Conservation (phyloP, 2,797 vertebrate genomes). For the Enteromius viviparus region DNA sequence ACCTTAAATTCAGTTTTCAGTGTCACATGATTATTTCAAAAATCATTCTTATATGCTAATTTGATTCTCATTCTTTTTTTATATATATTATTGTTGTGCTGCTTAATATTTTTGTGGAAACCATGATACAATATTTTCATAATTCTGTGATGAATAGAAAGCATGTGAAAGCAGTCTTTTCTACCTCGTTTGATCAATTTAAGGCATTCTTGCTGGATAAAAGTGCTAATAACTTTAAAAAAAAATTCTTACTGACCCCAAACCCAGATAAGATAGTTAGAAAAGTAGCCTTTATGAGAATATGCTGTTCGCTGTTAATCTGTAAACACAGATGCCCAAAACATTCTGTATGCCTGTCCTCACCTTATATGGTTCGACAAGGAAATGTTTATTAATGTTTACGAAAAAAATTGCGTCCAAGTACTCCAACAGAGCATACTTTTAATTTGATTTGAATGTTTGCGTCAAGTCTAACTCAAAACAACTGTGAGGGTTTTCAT, state of each 20-base stretch:
- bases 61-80: neutral
- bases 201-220: neutral
- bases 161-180: neutral
- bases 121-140: neutral
- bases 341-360: neutral
- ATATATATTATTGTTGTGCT: neutral
- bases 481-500: neutral
- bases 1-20: neutral
- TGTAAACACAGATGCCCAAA: neutral
- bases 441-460: neutral
- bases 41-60: neutral
- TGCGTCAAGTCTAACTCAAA: neutral
- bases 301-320: neutral
- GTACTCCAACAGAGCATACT: neutral
- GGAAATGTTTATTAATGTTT: neutral
- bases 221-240: neutral
- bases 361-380: neutral
- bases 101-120: neutral
- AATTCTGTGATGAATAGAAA: constrained; percentile 2
- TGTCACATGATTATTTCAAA: neutral
- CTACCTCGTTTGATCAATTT: neutral
- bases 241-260: neutral
- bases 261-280: neutral
- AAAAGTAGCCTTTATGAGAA: neutral
- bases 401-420: neutral